Evolutionary conservation across 2,113 vertebrate species (phyloP).

Genomic region (Glaucomys volans): DNA sequence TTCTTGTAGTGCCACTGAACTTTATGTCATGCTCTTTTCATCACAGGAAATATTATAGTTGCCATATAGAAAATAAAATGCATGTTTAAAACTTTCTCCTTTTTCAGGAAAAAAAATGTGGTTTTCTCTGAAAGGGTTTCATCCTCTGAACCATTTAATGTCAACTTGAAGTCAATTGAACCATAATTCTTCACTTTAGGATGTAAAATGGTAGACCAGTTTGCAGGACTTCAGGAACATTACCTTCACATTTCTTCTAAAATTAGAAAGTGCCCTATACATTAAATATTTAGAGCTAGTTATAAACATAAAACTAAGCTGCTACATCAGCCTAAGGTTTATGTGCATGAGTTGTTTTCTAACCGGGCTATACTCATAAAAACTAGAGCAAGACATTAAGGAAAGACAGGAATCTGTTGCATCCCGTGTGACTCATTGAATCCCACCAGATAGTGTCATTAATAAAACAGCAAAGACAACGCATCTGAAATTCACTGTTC

Average conservation of each 20-base stretch:
- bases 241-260: conserved; percentile 66
- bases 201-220: conserved; percentile 53
- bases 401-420: conserved; percentile 74
- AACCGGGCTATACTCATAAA: conserved; percentile 71
- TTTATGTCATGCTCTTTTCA: neutral
- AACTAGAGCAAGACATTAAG: conserved; percentile 79
- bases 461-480: conserved; percentile 79
- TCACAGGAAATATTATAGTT: neutral
- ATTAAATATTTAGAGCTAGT: conserved; percentile 81
- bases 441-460: conserved; percentile 72
- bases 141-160: conserved; percentile 32
- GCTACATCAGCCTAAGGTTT: conserved; percentile 17
- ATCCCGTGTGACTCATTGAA: conserved; percentile 76
- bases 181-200: neutral
- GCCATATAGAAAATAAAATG: conserved; percentile 50
- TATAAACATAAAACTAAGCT: conserved; percentile 74
- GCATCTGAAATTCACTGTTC: conserved; percentile 59
- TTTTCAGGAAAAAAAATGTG: conserved; percentile 4
- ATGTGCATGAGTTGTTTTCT: conserved; percentile 59
- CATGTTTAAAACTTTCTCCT: neutral
- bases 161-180: conserved; percentile 52
- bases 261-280: conserved; percentile 59
- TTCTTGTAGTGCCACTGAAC: neutral
- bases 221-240: neutral
- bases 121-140: conserved; percentile 38